A percentile compares a stretch with the other conserved stretches of the same genome.
These are phyloP conservation scores for Cremastinae sp. DNA, from an alignment of 2,888 invertebrate genomes.

Conservation along the genomic window DNA sequence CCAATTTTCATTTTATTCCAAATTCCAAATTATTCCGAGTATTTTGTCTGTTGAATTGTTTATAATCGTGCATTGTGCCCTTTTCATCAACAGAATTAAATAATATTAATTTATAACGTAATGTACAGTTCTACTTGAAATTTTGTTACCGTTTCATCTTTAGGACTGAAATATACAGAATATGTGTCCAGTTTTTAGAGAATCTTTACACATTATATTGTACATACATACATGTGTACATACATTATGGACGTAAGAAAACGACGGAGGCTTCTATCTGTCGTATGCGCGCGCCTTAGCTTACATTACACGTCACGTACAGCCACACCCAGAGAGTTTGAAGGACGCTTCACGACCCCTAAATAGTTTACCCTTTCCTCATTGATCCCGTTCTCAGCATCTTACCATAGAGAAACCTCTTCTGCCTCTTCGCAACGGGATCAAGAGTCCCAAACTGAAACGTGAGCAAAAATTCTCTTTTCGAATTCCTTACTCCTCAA, in stretches of 20 bases:
- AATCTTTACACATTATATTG: too few species aligned
- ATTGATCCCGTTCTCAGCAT: constrained; percentile 2
- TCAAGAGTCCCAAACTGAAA: constrained; percentile 9
- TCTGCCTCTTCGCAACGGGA: constrained; percentile 20
- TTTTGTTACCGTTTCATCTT: too few species aligned
- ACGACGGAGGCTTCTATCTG: constrained; percentile 32
- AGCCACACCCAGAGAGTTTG: constrained; percentile 42
- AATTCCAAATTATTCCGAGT: too few species aligned
- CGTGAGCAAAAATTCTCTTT: neutral
- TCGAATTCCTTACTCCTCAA: constrained; percentile 1
- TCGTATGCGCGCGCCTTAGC: constrained; percentile 39
- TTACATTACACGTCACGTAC: constrained; percentile 54
- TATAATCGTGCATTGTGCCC: too few species aligned
- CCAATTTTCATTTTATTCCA: too few species aligned
- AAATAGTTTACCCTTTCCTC: constrained; percentile 36
- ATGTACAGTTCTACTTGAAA: too few species aligned
- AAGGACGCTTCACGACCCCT: constrained; percentile 33
- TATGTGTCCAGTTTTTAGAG: neutral
- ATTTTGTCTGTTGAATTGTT: too few species aligned
- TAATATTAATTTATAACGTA: too few species aligned
- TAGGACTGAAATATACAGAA: too few species aligned
- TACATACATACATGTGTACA: neutral
- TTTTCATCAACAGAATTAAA: too few species aligned
- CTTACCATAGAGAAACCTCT: constrained; percentile 13
- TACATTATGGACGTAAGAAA: constrained; percentile 12